Conservation (phyloP, 2,888 invertebrate genomes). For the Trimorus sp. region DNA sequence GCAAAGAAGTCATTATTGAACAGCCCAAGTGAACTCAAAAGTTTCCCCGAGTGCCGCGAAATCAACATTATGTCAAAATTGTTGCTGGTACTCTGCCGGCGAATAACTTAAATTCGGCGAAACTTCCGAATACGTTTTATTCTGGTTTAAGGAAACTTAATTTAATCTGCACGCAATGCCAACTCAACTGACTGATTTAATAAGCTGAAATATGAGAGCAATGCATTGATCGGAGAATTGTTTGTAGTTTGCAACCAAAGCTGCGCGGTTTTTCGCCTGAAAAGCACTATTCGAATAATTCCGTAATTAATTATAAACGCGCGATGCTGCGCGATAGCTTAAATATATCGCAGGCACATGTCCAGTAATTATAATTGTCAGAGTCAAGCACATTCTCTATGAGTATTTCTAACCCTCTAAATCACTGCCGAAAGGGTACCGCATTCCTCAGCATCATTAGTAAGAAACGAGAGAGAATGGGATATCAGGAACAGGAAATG, state of each 20-base stretch:
- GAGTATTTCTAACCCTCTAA: constrained; percentile 38
- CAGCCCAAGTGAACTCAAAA: constrained; percentile 8
- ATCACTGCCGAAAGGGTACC: constrained; percentile 33
- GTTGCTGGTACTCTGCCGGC: constrained; percentile 16
- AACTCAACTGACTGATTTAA: no score
- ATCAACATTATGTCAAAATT: constrained; percentile 34
- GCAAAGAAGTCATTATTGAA: constrained; percentile 7
- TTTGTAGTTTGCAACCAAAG: background rate
- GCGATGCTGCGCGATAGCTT: background rate
- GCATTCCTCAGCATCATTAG: constrained; percentile 42
- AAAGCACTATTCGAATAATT: background rate
- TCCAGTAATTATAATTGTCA: constrained; percentile 47
- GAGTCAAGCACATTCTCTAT: constrained; percentile 19
- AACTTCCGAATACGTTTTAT: constrained; percentile 21
- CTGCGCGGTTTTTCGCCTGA: no score
- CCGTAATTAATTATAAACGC: constrained; percentile 19
- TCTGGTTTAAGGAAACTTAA: constrained; percentile 17
- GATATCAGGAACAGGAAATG: constrained; percentile 45
- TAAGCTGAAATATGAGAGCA: no score
- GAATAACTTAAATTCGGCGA: constrained; percentile 13
- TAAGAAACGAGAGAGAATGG: constrained; percentile 34
- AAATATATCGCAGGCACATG: constrained; percentile 18
- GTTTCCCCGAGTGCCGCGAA: constrained; percentile 23
- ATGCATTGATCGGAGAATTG: no score
- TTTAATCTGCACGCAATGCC: background rate